Base-by-base conservation (phyloP, 2,888 invertebrate species). In the Xestia rhomboidea region DNA sequence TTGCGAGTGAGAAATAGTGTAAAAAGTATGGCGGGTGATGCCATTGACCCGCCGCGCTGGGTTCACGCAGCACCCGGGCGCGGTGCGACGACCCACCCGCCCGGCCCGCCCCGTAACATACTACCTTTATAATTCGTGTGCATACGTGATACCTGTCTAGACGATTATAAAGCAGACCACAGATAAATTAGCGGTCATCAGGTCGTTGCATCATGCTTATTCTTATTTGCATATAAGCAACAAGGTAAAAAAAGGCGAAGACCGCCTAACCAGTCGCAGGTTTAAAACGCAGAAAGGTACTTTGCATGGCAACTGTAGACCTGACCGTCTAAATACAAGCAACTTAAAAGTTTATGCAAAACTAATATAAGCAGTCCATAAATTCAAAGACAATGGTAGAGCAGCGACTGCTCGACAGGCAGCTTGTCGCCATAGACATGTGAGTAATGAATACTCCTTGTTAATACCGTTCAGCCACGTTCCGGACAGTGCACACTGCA, bases 41-140 rank as follows among this genome's bases (percentile, higher is more conserved):
- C 89, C 92, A 89, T 93, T 93, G 94, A 93, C 93, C 93, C 81
- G 87, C 80, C 85, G 76, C 82, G 87, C 80, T 85, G 73, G 78
- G 86, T 82, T 82, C 79, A 77, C 81, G 69, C 77, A 82, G 79
- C 84, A 89, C 87, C 88, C 85, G 86, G 86, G 85, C 81, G 84
- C 81, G 74, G 85, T 84, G 71, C 84, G 81, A 74, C 87, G 83
- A 87, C 89, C 87, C 84, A 73, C 75, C 71, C 79, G 78, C 74
- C 69, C 79, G 77, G 70, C 78, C 71, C 76, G 73, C 78, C 63
- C 81, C 75, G 73, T 86, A 80, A 76, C 75, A 71, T 80, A 73
- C 79, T 77, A 71, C 68, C 68, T 72, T 51, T 64, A 77, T 72
- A 67, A 76, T 71, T 82, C 68, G 60, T 74, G 44, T 81, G 79